Evolutionary conservation across 2,888 invertebrate species (phyloP).

Genomic region (Baccha elongata): DNA sequence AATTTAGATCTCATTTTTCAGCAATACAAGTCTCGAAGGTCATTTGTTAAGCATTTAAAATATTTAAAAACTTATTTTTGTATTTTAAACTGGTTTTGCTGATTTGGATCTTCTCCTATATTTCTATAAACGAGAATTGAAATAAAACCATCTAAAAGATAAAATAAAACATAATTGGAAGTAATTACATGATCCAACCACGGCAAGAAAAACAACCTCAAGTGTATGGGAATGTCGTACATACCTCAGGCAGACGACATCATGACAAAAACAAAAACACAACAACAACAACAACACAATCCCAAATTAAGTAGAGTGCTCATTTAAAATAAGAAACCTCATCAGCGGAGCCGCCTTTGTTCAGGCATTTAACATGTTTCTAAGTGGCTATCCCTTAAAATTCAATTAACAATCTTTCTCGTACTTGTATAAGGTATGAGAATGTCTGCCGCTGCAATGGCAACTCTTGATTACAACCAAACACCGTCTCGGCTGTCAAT

Average conservation of each 20-base stretch:
- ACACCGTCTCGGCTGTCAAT: conserved; percentile 26
- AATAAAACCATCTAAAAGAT: conserved; percentile 30
- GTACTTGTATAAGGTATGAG: not conserved
- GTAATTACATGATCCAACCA: conserved; percentile 37
- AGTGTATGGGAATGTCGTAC: conserved; percentile 9
- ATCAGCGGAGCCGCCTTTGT: conserved; percentile 7
- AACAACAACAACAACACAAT: not conserved
- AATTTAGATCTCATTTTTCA: conserved; percentile 53
- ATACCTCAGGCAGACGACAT: conserved; percentile 40
- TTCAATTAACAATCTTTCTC: conserved; percentile 40
- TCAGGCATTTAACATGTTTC: conserved; percentile 38
- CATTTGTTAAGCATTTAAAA: conserved; percentile 53
- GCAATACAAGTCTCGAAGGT: conserved; percentile 40
- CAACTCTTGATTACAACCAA: conserved; percentile 44
- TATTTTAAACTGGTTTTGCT: conserved; percentile 42
- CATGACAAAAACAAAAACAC: conserved; percentile 22
- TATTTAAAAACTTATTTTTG: conserved; percentile 16
- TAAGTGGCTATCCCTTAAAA: conserved; percentile 52
- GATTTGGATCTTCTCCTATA: conserved; percentile 44
- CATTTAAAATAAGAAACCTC: conserved; percentile 18
- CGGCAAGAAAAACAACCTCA: conserved; percentile 12
- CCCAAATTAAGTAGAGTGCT: conserved; percentile 9
- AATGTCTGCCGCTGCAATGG: conserved; percentile 12
- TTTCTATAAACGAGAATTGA: not conserved
- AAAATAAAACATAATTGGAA: conserved; percentile 55